Percentiles rank a stretch among this genome's conserved stretches.
These are phyloP conservation scores for Cancer borealis DNA, from an alignment of 2,888 invertebrate species.

Conservation along the genomic window DNA sequence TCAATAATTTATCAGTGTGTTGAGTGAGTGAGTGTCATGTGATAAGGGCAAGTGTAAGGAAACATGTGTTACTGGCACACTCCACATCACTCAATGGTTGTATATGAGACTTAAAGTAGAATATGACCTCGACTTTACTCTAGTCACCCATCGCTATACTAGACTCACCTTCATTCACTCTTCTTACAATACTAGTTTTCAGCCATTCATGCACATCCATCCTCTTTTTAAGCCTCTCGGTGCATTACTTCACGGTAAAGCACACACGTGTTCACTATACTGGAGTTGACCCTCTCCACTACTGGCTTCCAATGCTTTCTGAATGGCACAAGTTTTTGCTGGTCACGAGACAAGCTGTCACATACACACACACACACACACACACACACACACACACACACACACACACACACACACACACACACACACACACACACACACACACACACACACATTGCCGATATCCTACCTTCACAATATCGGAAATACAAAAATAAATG, in stretches of 20 bases:
- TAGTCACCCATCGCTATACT: background rate
- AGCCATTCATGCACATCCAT: background rate
- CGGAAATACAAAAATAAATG: background rate
- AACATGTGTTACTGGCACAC: background rate
- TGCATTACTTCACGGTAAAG: background rate
- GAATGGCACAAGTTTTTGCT: slow-evolving; percentile 9
- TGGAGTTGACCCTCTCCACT: background rate
- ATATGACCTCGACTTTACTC: background rate
- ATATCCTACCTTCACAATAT: background rate
- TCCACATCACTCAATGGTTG: background rate
- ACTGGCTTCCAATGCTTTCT: background rate
- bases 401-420: too few relatives aligned
- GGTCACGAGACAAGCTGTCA: background rate
- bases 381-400: too few relatives aligned
- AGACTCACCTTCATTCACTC: background rate
- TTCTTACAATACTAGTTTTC: background rate
- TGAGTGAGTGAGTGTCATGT: background rate
- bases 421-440: too few relatives aligned
- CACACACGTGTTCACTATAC: background rate
- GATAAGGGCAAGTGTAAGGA: background rate
- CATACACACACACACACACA: too few relatives aligned
- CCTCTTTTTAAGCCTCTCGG: background rate
- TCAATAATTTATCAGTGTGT: background rate
- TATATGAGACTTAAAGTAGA: background rate
- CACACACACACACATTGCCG: background rate